Percentiles rank a stretch among this genome's conserved stretches.
phyloP scores from a whole-genome alignment of 1,140 invertebrate species.

The Arion vulgaris region DNA sequence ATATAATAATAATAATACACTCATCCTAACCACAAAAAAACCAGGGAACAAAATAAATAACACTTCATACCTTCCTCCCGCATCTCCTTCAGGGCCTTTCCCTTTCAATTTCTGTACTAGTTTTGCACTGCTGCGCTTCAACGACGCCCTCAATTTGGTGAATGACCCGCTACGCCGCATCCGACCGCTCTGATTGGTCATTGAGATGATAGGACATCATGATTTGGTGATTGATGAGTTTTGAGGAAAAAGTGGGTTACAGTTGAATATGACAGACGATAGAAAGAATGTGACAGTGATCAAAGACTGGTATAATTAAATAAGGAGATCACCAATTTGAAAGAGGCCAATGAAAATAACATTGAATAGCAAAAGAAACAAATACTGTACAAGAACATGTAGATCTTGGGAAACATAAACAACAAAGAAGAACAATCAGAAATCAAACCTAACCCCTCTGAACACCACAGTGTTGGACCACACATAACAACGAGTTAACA shows the following conservation, averaged over 20 bases:
- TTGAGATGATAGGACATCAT: slow-evolving; percentile 19
- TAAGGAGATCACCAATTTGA: not conserved
- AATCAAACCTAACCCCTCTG: no score
- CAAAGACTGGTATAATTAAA: not conserved
- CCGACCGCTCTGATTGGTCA: slow-evolving; percentile 73
- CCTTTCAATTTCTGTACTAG: slow-evolving; percentile 78
- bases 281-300: not conserved
- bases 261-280: not conserved
- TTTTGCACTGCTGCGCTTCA: slow-evolving; percentile 81
- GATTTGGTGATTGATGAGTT: slow-evolving; percentile 1
- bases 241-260: not conserved
- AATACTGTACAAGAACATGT: no score
- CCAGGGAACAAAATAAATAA: no score
- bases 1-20: no score
- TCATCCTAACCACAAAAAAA: no score
- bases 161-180: slow-evolving; percentile 81
- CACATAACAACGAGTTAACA: no score
- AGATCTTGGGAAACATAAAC: no score
- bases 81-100: slow-evolving; percentile 66
- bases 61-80: slow-evolving; percentile 67
- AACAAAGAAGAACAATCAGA: no score
- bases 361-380: no score
- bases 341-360: no score
- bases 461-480: no score
- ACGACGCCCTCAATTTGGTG: slow-evolving; percentile 81